Evolutionary conservation across 2,113 vertebrate species (phyloP).

Genomic region (Scartelaos histophorus): DNA sequence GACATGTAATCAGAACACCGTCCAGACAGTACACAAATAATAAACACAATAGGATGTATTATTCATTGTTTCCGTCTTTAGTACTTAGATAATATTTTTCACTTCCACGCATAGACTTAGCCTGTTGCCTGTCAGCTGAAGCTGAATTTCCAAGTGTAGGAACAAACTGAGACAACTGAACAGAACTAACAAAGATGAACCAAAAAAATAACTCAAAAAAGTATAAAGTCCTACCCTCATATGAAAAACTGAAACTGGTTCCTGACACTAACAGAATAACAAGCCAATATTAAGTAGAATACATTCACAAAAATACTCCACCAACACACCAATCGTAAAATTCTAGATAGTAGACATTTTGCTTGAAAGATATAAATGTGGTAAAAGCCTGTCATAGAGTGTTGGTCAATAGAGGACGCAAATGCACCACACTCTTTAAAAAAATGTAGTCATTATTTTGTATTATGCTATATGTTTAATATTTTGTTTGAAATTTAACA

Average conservation of each 20-base stretch:
- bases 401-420: too few species aligned
- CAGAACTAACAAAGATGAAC: background rate
- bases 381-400: too few species aligned
- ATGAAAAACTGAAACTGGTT: background rate
- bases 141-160: background rate
- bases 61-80: background rate
- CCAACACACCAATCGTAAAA: too few species aligned
- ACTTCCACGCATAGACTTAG: background rate
- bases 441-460: too few species aligned
- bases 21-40: slow-evolving; percentile 1
- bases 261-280: background rate
- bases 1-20: background rate
- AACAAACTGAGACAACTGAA: background rate
- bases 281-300: background rate
- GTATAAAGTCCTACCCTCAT: background rate
- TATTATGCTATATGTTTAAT: too few species aligned
- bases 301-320: too few species aligned
- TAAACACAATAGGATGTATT: background rate
- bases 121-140: background rate
- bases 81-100: background rate
- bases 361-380: too few species aligned
- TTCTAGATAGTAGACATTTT: too few species aligned
- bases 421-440: too few species aligned
- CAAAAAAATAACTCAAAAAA: background rate
- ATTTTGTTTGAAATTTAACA: too few species aligned